Evolutionary conservation across 1,140 invertebrate species (phyloP).

Genomic region (Leptinotarsa undecemlineata): DNA sequence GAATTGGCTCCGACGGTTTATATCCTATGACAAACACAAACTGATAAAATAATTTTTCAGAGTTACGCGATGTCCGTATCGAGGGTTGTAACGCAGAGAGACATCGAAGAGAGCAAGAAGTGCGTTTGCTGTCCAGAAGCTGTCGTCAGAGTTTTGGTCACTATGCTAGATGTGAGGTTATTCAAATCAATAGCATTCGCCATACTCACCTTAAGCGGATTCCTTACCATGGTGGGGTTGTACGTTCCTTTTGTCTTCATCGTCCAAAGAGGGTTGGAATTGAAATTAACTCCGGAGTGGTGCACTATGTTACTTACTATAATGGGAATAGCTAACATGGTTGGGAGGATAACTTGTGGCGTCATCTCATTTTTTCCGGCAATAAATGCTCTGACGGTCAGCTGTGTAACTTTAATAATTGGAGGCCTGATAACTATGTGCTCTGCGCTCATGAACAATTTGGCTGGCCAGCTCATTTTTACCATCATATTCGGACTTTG

Average conservation of each 20-base stretch:
- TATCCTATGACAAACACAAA: neutral
- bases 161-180: constrained; percentile 83
- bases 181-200: constrained; percentile 85
- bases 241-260: constrained; percentile 92
- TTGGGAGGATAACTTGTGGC: constrained; percentile 82
- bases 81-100: constrained; percentile 73
- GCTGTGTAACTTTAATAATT: constrained; percentile 42
- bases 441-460: constrained; percentile 36
- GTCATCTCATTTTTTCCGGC: constrained; percentile 40
- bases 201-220: constrained; percentile 81
- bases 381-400: constrained; percentile 40
- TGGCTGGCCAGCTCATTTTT: constrained; percentile 35
- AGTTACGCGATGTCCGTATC: constrained; percentile 81
- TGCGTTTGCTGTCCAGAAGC: constrained; percentile 77
- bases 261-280: constrained; percentile 59
- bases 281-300: constrained; percentile 55
- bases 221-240: constrained; percentile 89
- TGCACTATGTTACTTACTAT: constrained; percentile 77
- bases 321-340: constrained; percentile 87
- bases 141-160: constrained; percentile 71
- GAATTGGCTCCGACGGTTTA: too few species aligned
- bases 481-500: constrained; percentile 42
- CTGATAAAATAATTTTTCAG: constrained; percentile 1
- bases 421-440: constrained; percentile 40
- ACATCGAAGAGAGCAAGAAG: constrained; percentile 66